Evolutionary conservation across 2,797 vertebrate genomes (phyloP).

Genomic region (Limosa lapponica): DNA sequence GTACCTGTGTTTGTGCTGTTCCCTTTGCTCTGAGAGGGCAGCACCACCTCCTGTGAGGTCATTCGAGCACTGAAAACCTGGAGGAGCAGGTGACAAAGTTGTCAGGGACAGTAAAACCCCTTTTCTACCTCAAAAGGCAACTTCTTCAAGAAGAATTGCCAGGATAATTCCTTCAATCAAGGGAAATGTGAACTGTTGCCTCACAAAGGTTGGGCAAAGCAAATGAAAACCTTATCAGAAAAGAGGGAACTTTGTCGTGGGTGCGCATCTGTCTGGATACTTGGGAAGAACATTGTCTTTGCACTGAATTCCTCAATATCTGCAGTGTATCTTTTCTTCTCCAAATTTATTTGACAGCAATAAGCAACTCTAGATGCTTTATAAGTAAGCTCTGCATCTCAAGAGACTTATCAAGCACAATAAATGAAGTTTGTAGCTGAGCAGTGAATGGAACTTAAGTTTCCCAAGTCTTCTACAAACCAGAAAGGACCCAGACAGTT

Average conservation of each 20-base stretch:
- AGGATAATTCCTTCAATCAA: not conserved
- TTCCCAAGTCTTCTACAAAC: not conserved
- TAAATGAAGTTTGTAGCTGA: not conserved
- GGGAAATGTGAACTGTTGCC: not conserved
- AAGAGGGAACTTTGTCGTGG: not conserved
- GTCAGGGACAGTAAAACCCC: not conserved
- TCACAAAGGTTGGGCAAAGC: not conserved
- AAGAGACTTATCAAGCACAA: not conserved
- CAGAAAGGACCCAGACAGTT: not conserved
- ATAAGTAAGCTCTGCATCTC: not conserved
- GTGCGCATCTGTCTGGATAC: not conserved
- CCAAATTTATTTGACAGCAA: not conserved
- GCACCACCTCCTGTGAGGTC: rapidly evolving
- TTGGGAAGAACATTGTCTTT: not conserved
- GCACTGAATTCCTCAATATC: not conserved
- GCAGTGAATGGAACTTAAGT: not conserved
- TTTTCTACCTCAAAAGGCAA: not conserved
- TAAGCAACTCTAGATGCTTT: not conserved
- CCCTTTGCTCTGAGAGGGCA: not conserved
- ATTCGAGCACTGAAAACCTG: not conserved
- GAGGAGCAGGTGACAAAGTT: not conserved
- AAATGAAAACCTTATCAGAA: not conserved
- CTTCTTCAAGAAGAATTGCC: not conserved
- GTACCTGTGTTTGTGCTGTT: not conserved
- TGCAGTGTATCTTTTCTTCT: not conserved